These are phyloP conservation scores for Agonopterix arenella DNA, from an alignment of 2,888 invertebrate species.

Conservation along the genomic window DNA sequence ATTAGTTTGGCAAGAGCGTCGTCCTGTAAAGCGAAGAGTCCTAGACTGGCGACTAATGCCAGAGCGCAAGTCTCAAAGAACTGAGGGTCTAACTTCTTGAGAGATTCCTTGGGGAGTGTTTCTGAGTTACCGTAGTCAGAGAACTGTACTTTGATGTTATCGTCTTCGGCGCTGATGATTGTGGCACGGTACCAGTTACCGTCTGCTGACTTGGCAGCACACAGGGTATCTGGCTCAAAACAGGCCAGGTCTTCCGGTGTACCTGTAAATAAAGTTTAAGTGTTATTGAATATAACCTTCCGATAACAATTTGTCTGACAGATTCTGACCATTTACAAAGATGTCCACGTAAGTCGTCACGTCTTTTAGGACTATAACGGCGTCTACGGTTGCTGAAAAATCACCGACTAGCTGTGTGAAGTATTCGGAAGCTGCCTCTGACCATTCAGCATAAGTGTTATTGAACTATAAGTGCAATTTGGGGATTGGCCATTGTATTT, in stretches of 20 bases:
- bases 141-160: slow-evolving; percentile 72
- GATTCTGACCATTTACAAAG: slow-evolving; percentile 75
- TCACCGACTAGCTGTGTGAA: slow-evolving; percentile 72
- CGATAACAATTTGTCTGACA: slow-evolving; percentile 77
- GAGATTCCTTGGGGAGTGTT: slow-evolving; percentile 51
- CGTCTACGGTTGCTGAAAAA: slow-evolving; percentile 64
- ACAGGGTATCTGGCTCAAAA: slow-evolving; percentile 71
- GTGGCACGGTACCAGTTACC: slow-evolving; percentile 84
- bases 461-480: too few relatives aligned
- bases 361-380: slow-evolving; percentile 76
- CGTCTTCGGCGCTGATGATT: slow-evolving; percentile 60
- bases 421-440: slow-evolving; percentile 77
- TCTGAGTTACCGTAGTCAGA: slow-evolving; percentile 85
- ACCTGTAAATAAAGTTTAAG: slow-evolving; percentile 29
- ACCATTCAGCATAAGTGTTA: slow-evolving; percentile 71
- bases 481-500: too few relatives aligned
- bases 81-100: slow-evolving; percentile 66
- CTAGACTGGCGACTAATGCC: slow-evolving; percentile 55
- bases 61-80: slow-evolving; percentile 61
- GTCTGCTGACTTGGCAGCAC: slow-evolving; percentile 79
- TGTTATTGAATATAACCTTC: slow-evolving; percentile 61
- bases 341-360: slow-evolving; percentile 81
- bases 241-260: slow-evolving; percentile 49
- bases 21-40: slow-evolving; percentile 55
- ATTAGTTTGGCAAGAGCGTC: slow-evolving; percentile 44